Evolutionary conservation across 2,797 vertebrate genomes (phyloP).

Genomic region (Acrocephalus scirpaceus): DNA sequence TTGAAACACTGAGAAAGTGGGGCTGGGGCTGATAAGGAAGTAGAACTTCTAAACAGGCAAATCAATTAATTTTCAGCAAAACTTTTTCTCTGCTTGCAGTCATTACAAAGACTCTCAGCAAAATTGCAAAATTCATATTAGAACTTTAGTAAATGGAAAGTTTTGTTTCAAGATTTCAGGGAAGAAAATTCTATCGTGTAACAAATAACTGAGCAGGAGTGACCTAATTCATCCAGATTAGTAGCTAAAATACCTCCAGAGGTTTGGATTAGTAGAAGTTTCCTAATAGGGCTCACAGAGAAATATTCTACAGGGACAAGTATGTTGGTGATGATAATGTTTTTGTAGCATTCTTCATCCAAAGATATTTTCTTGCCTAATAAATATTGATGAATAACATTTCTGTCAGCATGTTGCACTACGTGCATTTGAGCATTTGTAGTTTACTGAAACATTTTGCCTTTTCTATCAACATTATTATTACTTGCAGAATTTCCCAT

Average conservation of each 20-base stretch:
- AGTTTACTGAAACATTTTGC: neutral
- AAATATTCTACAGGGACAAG: neutral
- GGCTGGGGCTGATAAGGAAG: neutral
- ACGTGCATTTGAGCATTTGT: neutral
- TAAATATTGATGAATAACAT: neutral
- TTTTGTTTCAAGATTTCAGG: neutral
- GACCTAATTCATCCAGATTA: neutral
- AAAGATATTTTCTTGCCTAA: neutral
- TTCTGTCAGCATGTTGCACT: neutral
- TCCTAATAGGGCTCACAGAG: neutral
- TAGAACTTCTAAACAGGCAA: neutral
- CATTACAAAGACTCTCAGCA: neutral
- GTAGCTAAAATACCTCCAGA: neutral
- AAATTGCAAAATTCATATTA: neutral
- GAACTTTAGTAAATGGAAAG: neutral
- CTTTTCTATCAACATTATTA: neutral
- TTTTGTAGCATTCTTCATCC: neutral
- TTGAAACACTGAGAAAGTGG: rapidly evolving
- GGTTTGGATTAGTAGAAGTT: slow-evolving; percentile 32
- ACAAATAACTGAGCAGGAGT: neutral
- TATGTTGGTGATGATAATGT: neutral
- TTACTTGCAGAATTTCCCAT: neutral
- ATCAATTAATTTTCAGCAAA: neutral
- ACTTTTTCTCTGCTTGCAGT: neutral
- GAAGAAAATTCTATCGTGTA: neutral